phyloP scores from a whole-genome alignment of 2,797 vertebrate genomes.

The Eospalax fontanierii region DNA sequence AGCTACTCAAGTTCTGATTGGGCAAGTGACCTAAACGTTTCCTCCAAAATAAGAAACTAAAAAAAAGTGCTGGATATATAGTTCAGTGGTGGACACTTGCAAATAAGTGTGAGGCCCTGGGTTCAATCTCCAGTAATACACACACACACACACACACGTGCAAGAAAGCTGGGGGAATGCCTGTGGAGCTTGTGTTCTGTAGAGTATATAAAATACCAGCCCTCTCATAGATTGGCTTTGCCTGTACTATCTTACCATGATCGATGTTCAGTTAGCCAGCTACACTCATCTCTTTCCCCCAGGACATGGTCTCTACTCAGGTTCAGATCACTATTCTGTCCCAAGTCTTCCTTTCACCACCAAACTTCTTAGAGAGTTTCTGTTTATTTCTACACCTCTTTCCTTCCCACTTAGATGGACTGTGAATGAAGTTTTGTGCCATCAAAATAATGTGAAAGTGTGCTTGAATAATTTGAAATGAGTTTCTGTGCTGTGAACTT shows the following conservation, averaged over 20 bases:
- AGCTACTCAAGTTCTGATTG: not conserved
- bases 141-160: not conserved
- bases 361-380: constrained; percentile 10
- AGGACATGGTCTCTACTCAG: not conserved
- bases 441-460: not conserved
- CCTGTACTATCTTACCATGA: not conserved
- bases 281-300: not conserved
- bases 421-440: not conserved
- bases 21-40: not conserved
- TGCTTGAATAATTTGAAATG: not conserved
- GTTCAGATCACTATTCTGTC: not conserved
- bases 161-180: not conserved
- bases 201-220: not conserved
- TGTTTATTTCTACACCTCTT: constrained; percentile 16
- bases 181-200: too few relatives aligned
- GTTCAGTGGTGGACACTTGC: not conserved
- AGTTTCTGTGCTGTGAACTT: not conserved
- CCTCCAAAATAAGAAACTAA: not conserved
- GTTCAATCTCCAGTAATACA: not conserved
- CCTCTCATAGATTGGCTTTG: not conserved
- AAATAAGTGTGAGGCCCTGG: too few relatives aligned
- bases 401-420: not conserved
- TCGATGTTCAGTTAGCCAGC: not conserved
- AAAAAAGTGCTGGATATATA: not conserved
- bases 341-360: not conserved